Percentiles rank a stretch among this genome's conserved stretches.
Conservation (phyloP, 2,888 invertebrate genomes). For the Anodontia alba region DNA sequence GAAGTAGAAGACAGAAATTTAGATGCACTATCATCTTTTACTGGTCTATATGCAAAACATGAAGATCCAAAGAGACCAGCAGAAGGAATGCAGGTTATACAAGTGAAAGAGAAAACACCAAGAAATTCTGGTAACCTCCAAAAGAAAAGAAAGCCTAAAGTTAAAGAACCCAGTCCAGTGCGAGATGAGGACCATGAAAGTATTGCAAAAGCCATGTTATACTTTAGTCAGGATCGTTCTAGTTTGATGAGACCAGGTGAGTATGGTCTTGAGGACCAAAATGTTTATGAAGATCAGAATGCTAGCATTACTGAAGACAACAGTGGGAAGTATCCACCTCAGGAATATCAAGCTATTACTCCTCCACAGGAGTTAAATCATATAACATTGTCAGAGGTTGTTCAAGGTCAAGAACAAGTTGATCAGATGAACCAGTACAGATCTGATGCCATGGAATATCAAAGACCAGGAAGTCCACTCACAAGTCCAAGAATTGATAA, state of each 20-base stretch:
- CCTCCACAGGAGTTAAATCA: background rate
- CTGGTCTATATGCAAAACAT: slow-evolving; percentile 75
- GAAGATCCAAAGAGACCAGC: slow-evolving; percentile 73
- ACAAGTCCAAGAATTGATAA: background rate
- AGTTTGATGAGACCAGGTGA: background rate
- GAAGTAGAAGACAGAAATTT: slow-evolving; percentile 66
- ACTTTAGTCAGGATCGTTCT: slow-evolving; percentile 1
- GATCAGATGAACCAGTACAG: background rate
- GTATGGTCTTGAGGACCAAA: background rate
- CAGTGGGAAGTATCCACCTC: background rate
- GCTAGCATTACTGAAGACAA: background rate
- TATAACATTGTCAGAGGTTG: background rate
- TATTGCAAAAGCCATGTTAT: background rate
- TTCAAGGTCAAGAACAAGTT: background rate
- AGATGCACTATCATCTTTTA: slow-evolving; percentile 72
- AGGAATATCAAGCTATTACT: background rate
- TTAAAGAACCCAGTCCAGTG: background rate
- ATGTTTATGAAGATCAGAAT: background rate
- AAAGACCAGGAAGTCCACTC: background rate
- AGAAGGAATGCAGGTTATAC: slow-evolving; percentile 77
- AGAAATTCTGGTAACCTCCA: background rate
- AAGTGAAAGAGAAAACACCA: slow-evolving; percentile 70
- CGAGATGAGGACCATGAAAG: slow-evolving; percentile 2
- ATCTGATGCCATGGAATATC: background rate
- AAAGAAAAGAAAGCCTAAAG: background rate